Conservation (phyloP, 2,113 vertebrate genomes). For the Phycodurus eques region DNA sequence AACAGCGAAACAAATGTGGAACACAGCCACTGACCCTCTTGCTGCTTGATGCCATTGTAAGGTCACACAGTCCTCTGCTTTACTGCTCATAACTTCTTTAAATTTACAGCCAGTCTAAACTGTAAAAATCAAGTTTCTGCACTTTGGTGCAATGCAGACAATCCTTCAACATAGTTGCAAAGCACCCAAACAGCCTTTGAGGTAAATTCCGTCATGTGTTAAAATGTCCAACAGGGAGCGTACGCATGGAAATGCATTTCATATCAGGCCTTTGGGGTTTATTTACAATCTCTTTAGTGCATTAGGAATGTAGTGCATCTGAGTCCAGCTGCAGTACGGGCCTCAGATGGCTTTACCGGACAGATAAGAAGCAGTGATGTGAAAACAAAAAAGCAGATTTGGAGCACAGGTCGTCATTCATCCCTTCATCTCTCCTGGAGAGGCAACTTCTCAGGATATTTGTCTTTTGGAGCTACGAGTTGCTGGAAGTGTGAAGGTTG, state of each 20-base stretch:
- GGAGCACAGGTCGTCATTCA: constrained; percentile 34
- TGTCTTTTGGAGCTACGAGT: constrained; percentile 6
- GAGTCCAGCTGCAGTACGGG: constrained; percentile 31
- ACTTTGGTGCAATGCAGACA: neutral
- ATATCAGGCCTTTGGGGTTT: constrained; percentile 20
- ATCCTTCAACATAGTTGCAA: neutral
- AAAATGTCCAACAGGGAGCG: constrained; percentile 12
- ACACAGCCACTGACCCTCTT: constrained; percentile 38
- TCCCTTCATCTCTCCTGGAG: neutral
- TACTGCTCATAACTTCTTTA: constrained; percentile 1
- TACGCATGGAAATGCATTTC: constrained; percentile 22
- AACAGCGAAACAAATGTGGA: constrained; percentile 48
- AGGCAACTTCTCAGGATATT: constrained; percentile 6
- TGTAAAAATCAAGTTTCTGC: neutral
- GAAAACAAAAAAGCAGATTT: constrained; percentile 32
- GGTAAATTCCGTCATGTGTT: constrained; percentile 11
- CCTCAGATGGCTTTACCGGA: constrained; percentile 50
- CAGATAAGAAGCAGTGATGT: constrained; percentile 28
- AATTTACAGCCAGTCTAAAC: neutral
- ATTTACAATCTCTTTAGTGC: constrained; percentile 32
- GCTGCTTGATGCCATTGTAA: constrained; percentile 30
- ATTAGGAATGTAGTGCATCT: constrained; percentile 43
- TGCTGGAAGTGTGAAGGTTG: constrained; percentile 21
- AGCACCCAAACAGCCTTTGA: constrained; percentile 4
- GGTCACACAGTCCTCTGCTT: constrained; percentile 22